A percentile compares a stretch with the other conserved stretches of the same genome.
These are phyloP conservation scores for Lagocephalus sceleratus DNA, from an alignment of 2,797 vertebrate genomes.

Conservation along the genomic window DNA sequence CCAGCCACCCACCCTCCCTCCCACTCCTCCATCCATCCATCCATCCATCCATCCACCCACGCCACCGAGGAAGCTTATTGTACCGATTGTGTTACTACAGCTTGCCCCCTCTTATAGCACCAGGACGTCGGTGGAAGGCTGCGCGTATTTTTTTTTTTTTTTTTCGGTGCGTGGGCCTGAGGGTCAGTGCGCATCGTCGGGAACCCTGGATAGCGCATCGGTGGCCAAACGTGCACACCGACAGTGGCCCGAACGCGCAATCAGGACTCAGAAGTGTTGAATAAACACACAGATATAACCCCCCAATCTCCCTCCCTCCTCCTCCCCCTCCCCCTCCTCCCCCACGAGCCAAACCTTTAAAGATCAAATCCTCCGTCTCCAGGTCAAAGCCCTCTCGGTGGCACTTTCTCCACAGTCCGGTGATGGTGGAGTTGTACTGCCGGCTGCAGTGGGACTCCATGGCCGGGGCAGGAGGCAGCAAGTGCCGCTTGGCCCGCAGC, in stretches of 20 bases:
- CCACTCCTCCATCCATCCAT: conserved; percentile 54
- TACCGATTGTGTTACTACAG: conserved; percentile 56
- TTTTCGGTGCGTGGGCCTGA: conserved; percentile 53
- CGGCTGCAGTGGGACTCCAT: conserved; percentile 88
- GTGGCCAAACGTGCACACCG: conserved; percentile 31
- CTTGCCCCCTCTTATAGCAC: conserved; percentile 36
- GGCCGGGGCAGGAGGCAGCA: conserved; percentile 74
- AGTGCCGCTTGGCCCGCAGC: conserved; percentile 66
- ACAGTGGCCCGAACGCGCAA: conserved; percentile 5
- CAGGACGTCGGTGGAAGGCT: conserved; percentile 29
- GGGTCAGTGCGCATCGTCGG: conserved; percentile 69
- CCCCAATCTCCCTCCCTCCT: too few relatives aligned
- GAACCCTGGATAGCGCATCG: conserved; percentile 76
- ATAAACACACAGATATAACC: conserved; percentile 15
- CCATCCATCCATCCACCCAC: conserved; percentile 60
- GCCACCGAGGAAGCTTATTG: conserved; percentile 50
- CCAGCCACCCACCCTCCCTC: conserved; percentile 21
- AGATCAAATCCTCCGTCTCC: conserved; percentile 88
- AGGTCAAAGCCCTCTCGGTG: conserved; percentile 85
- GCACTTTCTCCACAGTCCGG: conserved; percentile 88
- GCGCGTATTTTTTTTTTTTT: conserved; percentile 24
- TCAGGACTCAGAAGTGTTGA: conserved; percentile 1
- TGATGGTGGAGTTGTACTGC: conserved; percentile 88
- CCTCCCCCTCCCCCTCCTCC: neutral
- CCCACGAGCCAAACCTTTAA: conserved; percentile 78